Conservation (phyloP, 1,140 invertebrate species). For the Campoletis sonorensis region DNA sequence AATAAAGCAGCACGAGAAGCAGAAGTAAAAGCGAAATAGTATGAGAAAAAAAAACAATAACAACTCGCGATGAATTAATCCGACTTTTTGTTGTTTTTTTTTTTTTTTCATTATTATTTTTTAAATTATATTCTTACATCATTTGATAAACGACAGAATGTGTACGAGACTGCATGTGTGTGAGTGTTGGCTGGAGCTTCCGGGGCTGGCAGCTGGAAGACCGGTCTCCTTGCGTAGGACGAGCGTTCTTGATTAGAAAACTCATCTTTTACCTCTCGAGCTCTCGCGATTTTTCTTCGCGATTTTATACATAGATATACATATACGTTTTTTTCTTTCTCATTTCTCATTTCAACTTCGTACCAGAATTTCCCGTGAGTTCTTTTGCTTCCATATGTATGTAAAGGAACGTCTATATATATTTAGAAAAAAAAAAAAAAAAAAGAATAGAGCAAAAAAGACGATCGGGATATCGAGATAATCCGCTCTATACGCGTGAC, state of each 20-base stretch:
- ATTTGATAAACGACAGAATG: conserved; percentile 13
- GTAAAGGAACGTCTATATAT: not conserved
- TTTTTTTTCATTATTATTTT: too few relatives aligned
- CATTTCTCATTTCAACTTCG: not conserved
- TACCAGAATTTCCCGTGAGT: not conserved
- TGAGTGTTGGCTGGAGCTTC: not conserved
- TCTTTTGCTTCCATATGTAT: not conserved
- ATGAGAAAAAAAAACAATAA: not conserved
- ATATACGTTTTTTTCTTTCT: not conserved
- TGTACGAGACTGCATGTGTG: not conserved
- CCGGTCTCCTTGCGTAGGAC: conserved; percentile 18
- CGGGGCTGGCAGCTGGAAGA: conserved; percentile 15
- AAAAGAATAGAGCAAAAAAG: not conserved
- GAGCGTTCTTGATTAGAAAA: conserved; percentile 16
- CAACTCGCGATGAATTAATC: conserved; percentile 3
- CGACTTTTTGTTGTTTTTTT: not conserved
- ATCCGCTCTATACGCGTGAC: conserved; percentile 5
- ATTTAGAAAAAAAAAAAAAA: not conserved
- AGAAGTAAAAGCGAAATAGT: not conserved
- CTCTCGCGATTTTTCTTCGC: not conserved
- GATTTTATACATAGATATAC: too few relatives aligned
- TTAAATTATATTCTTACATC: conserved; percentile 23
- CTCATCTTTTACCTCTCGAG: conserved; percentile 16
- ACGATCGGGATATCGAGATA: conserved; percentile 10
- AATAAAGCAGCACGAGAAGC: too few relatives aligned